These are phyloP conservation scores for Amiota communis DNA, from an alignment of 2,888 invertebrate species.

Conservation along the genomic window DNA sequence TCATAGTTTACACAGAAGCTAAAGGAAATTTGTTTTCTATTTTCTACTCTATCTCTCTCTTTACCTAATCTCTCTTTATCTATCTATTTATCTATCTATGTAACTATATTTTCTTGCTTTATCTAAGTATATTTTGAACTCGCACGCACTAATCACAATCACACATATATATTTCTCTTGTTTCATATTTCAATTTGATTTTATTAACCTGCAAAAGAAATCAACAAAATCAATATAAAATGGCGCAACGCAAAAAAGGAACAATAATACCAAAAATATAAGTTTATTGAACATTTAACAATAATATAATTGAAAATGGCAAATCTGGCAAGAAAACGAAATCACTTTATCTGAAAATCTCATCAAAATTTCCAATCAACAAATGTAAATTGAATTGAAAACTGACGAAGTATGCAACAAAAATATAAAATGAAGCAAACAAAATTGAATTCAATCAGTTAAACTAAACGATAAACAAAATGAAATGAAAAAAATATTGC, in stretches of 20 bases:
- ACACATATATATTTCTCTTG: slow-evolving; percentile 18
- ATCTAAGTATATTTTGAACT: neutral
- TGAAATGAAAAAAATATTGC: slow-evolving; percentile 36
- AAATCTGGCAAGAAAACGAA: slow-evolving; percentile 22
- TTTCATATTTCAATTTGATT: slow-evolving; percentile 7
- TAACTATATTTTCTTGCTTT: no score
- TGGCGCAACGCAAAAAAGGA: neutral
- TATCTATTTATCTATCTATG: neutral
- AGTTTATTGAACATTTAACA: no score
- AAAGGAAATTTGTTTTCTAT: no score
- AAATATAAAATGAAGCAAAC: slow-evolving; percentile 32
- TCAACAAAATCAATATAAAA: neutral
- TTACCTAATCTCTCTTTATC: neutral
- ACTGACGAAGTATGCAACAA: slow-evolving; percentile 51
- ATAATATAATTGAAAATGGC: no score
- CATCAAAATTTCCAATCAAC: slow-evolving; percentile 34
- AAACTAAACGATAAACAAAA: no score
- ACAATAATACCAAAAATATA: no score
- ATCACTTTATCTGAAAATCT: slow-evolving; percentile 20
- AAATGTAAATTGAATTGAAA: slow-evolving; percentile 4
- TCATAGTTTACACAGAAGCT: no score
- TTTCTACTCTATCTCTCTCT: neutral
- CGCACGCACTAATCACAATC: slow-evolving; percentile 19
- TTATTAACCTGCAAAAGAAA: neutral
- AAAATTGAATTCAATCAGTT: neutral